Evolutionary conservation across 2,888 invertebrate species (phyloP), one percentile per base, ranked within the genome.

Genomic region (Masnerella sp.): DNA sequence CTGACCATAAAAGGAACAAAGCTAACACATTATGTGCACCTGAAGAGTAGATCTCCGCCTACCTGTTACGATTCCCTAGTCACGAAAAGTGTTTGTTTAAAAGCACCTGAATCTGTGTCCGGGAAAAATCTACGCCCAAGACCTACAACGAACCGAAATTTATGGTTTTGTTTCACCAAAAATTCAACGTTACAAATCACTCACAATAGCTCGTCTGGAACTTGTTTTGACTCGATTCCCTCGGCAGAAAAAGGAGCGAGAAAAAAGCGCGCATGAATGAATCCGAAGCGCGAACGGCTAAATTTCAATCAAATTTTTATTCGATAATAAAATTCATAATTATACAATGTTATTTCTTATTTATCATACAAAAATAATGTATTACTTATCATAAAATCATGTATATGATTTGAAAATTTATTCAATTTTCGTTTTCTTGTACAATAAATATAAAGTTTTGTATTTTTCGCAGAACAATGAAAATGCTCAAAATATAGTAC

Each of bases 351-450:
- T 64, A 42, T 54, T 64, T 43, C 18, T 58, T 32, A 32, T 72
- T 71, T 72, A 47, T 65, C 54, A 72, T 72, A 72, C 65, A 72
- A 72, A 72, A 72, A 72, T 72, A 72, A 72, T 58, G 40, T 65
- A 71, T 72, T 54, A 65, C 71, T 72, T 59, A 59, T 71, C 17
- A 28, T 54, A 61, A 72, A 71, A 59, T 58, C 54, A 65, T 59
- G 59, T 47, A 51, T 61, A 70, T 72, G 9, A 25, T 64, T 65
- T 72, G 59, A 45, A 59, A 71, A 59, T 61, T 42, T 28, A 36
- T 65, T 34, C 59, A 56, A 36, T 47, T 62, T 62, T 52, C 30
- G 18, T 32, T 67, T 59, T 36, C 18, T 40, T 42, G 30, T 45
- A 38, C 62, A 72, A 67, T 72, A 67, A 72, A 72, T 61, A 72